Conservation (phyloP, 1,140 invertebrate genomes). For the Drosophila bipectinata region DNA sequence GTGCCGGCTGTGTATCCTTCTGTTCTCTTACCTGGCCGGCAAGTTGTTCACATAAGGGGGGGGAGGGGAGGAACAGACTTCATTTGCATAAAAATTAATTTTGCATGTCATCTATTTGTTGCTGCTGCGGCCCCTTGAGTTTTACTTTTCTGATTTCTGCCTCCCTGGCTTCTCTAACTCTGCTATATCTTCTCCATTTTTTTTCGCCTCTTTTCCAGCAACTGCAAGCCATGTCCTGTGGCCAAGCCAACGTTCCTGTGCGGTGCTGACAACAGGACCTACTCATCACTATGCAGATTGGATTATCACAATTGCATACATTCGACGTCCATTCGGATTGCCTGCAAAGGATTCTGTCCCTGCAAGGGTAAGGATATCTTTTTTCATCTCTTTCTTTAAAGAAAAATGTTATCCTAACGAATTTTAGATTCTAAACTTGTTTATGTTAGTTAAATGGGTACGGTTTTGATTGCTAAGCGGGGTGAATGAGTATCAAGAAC, state of each 20-base stretch:
- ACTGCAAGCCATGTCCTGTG: slow-evolving; percentile 92
- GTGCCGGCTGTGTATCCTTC: slow-evolving; percentile 3
- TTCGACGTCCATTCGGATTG: slow-evolving; percentile 88
- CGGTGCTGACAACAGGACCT: slow-evolving; percentile 95
- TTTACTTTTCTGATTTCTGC: slow-evolving; percentile 50
- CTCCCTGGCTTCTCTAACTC: slow-evolving; percentile 86
- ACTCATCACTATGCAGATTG: slow-evolving; percentile 94
- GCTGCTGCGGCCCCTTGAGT: slow-evolving; percentile 50
- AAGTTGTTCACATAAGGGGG: slow-evolving; percentile 1
- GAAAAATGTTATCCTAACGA: not conserved
- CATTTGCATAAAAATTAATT: slow-evolving; percentile 82
- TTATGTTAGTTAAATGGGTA: not conserved
- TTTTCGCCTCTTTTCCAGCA: slow-evolving; percentile 79
- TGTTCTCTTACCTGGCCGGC: slow-evolving; percentile 22
- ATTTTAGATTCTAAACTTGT: not conserved
- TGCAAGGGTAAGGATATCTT: slow-evolving; percentile 86
- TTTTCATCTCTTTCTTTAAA: slow-evolving; percentile 5
- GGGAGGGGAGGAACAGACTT: slow-evolving; percentile 28
- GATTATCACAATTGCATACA: slow-evolving; percentile 97
- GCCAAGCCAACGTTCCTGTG: slow-evolving; percentile 93
- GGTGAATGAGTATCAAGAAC: not conserved
- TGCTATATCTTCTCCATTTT: slow-evolving; percentile 53
- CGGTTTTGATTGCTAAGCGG: not conserved
- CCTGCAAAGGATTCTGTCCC: slow-evolving; percentile 95
- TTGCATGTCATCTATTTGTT: slow-evolving; percentile 79